These are phyloP conservation scores for Chroicocephalus ridibundus DNA, from an alignment of 2,113 vertebrate species.

Conservation along the genomic window DNA sequence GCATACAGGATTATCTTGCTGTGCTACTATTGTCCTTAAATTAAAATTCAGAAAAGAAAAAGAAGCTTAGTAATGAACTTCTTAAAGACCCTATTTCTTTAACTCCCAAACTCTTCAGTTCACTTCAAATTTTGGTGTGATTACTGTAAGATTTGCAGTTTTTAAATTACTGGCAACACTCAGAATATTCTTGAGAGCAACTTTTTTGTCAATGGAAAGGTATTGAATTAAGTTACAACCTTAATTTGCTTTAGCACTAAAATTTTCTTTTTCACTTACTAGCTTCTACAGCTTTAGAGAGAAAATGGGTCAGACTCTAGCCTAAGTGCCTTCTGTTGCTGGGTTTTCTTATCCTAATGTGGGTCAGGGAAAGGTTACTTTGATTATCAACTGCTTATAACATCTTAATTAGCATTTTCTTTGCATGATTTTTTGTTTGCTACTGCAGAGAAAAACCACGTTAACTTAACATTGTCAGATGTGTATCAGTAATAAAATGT, in stretches of 20 bases:
- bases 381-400: not conserved
- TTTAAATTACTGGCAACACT: not conserved
- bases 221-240: not conserved
- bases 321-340: conserved; percentile 42
- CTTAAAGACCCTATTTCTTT: not conserved
- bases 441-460: not conserved
- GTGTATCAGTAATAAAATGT: not conserved
- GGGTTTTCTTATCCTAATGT: conserved; percentile 39
- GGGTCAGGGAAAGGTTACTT: conserved; percentile 44
- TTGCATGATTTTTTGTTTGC: conserved; percentile 9
- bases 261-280: not conserved
- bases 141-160: not conserved
- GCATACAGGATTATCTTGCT: not conserved
- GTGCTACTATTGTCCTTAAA: not conserved
- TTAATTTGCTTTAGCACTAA: not conserved
- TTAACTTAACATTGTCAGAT: not conserved
- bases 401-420: conserved; percentile 40
- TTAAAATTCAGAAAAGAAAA: not conserved
- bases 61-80: not conserved
- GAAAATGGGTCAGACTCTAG: conserved; percentile 4
- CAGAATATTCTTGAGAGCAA: not conserved
- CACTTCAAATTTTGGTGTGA: not conserved
- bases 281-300: not conserved
- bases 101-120: not conserved
- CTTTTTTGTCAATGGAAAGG: not conserved